These are phyloP conservation scores for Leptothorax acervorum DNA, from an alignment of 2,888 invertebrate species.

Conservation along the genomic window DNA sequence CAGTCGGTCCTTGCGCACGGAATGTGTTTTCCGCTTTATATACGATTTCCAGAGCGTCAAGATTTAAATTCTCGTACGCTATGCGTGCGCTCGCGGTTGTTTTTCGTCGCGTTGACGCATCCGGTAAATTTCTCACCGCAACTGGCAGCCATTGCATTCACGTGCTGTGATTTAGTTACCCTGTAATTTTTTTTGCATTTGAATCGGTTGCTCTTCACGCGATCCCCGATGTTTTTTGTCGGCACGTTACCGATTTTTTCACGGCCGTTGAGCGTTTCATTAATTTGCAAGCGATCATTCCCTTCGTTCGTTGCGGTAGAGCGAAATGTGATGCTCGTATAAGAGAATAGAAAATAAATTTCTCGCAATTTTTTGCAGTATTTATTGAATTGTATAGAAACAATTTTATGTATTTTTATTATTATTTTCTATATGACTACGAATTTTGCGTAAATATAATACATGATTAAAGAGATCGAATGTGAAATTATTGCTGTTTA, in stretches of 20 bases:
- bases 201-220: slow-evolving; percentile 36
- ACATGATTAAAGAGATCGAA: slow-evolving; percentile 26
- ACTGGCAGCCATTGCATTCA: slow-evolving; percentile 22
- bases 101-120: slow-evolving; percentile 25
- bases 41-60: slow-evolving; percentile 19
- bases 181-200: slow-evolving; percentile 46
- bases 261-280: slow-evolving; percentile 12
- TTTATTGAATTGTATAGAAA: background rate
- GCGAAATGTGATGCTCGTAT: background rate
- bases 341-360: slow-evolving; percentile 21
- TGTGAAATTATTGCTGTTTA: slow-evolving; percentile 7
- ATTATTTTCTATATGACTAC: background rate
- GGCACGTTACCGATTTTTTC: slow-evolving; percentile 45
- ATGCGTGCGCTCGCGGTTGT: background rate
- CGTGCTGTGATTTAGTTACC: slow-evolving; percentile 47
- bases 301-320: background rate
- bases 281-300: slow-evolving; percentile 42
- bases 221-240: background rate
- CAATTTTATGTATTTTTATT: background rate
- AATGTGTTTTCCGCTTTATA: slow-evolving; percentile 45
- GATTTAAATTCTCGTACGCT: slow-evolving; percentile 17
- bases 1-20: slow-evolving; percentile 43
- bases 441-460: background rate
- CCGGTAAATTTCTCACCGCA: slow-evolving; percentile 29
- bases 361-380: background rate